Percentiles rank a stretch among this genome's conserved stretches.
These are phyloP conservation scores for Siniperca obscura DNA, from an alignment of 2,797 vertebrate genomes.

Conservation along the genomic window DNA sequence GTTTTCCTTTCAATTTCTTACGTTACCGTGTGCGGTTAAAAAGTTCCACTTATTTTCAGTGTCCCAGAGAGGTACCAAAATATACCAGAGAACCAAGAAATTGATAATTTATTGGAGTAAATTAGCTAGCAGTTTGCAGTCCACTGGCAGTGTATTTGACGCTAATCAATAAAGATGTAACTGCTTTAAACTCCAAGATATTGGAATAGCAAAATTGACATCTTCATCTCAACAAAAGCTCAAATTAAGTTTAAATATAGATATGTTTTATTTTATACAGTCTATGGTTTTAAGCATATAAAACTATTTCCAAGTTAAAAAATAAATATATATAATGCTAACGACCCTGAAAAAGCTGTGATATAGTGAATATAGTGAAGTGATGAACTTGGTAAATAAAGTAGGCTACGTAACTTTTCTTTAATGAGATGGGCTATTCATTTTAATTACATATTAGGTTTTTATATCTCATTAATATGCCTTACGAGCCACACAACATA, in stretches of 20 bases:
- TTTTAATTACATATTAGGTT: background rate
- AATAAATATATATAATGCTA: background rate
- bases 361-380: background rate
- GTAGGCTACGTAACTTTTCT: background rate
- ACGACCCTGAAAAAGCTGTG: background rate
- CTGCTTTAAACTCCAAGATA: background rate
- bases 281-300: background rate
- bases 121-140: background rate
- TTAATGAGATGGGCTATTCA: background rate
- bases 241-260: background rate
- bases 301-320: background rate
- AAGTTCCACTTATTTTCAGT: accelerated
- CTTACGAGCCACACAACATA: background rate
- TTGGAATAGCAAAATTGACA: too few relatives aligned
- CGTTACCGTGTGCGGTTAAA: accelerated
- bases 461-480: background rate
- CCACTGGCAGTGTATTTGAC: background rate
- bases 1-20: accelerated
- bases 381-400: background rate
- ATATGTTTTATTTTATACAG: too few relatives aligned
- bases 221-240: background rate
- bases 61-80: background rate
- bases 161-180: background rate
- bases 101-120: background rate
- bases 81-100: background rate